Evolutionary conservation across 2,113 vertebrate genomes (phyloP), one percentile per base, ranked within the genome.

Genomic region (Daphoenositta chrysoptera): DNA sequence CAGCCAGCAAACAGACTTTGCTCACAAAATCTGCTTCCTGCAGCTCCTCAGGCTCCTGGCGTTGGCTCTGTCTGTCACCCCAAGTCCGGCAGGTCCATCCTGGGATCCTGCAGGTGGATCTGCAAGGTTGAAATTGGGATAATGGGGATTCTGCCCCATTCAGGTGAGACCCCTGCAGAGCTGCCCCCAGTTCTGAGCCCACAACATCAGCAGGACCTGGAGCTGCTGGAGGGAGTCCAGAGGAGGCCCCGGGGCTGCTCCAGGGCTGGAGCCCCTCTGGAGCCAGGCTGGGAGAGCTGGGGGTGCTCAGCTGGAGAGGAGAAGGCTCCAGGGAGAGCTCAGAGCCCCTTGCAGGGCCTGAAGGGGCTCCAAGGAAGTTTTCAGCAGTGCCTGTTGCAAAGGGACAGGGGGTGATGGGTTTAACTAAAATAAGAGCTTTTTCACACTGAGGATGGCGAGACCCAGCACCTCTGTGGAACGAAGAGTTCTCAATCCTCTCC

Each of bases 191-290:
- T 3, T 28, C 65, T 61, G 56, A 53, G 21, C 33, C 37, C 31
- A 8, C 23, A 18, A 1, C 47, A 7, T 4, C 56, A 24, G 28
- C 1, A 63, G 47, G 2, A 39, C 6, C 7, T 77, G 73, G 54
- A 69, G 33, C 33, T 77, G 63, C 53, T 77, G 72, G 21, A 44
- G 35, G 26, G 37, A 44, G 5, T 0, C 72, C 63, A 45, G 72
- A 77, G 63, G 39, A 50, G 0, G 0, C 27, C 45, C 0, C 0
- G 7, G 71, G 37, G 44, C 63, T 77, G 83, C 37, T 58, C 0
- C 44, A 58, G 53, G 71, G 61, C 53, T 68, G 71, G 61, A 75
- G 60, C 60, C 51, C 51, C 83, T 85, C 60, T 75, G 83, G 51
- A 68, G 53, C 61, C 61, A 14, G 71, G 53, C 71, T 51, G 72